These are phyloP conservation scores for Theodoxus fluviatilis DNA, from an alignment of 2,888 invertebrate species.

Conservation along the genomic window DNA sequence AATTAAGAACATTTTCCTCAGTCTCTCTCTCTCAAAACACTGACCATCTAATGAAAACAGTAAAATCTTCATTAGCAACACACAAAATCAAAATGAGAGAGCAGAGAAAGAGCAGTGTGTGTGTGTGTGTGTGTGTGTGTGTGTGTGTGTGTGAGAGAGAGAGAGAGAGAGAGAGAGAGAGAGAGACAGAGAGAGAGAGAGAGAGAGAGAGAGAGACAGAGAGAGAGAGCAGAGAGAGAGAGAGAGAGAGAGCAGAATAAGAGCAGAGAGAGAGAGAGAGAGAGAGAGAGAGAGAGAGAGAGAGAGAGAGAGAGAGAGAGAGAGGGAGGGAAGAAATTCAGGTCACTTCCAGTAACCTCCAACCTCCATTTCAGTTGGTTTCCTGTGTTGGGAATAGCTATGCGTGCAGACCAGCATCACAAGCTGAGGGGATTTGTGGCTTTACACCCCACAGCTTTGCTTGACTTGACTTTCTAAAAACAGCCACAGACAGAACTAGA, in stretches of 20 bases:
- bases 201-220: background rate
- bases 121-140: constrained; percentile 19
- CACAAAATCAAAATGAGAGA: no score
- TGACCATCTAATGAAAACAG: no score
- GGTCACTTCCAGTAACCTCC: no score
- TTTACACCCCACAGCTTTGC: no score
- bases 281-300: no score
- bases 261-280: no score
- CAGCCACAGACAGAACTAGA: no score
- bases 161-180: constrained; percentile 3
- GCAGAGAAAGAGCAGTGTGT: no score
- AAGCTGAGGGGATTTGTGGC: background rate
- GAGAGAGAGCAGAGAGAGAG: background rate
- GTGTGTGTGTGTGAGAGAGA: constrained; percentile 15
- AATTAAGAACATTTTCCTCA: no score
- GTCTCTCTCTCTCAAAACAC: no score
- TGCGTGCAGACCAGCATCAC: background rate
- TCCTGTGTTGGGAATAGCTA: constrained; percentile 1
- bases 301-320: constrained; percentile 8
- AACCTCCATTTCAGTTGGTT: background rate
- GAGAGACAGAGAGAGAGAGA: background rate
- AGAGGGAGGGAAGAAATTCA: background rate
- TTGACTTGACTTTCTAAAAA: no score
- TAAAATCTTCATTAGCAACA: no score
- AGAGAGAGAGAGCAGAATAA: background rate